Percentiles rank a stretch among this genome's conserved stretches.
Evolutionary conservation across 2,888 invertebrate species (phyloP).

Genomic region (Andrena camellia): DNA sequence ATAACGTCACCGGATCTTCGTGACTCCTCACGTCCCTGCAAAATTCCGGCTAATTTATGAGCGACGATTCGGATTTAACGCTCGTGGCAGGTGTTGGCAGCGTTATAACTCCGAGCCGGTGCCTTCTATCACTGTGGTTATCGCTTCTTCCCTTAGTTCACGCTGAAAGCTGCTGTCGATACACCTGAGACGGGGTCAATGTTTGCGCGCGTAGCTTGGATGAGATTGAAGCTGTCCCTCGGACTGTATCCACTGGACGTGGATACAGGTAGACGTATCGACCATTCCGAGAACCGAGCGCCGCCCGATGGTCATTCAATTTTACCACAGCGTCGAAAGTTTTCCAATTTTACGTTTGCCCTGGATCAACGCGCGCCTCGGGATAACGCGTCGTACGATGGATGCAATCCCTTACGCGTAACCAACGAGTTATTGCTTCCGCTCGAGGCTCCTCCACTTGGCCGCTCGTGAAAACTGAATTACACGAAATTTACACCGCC

Average conservation of each 20-base stretch:
- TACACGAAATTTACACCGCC: background rate
- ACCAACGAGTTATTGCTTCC: slow-evolving; percentile 1
- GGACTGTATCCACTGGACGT: slow-evolving; percentile 19
- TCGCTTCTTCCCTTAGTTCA: slow-evolving; percentile 1
- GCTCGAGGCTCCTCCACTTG: background rate
- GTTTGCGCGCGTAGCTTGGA: slow-evolving; percentile 55
- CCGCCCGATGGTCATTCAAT: slow-evolving; percentile 50
- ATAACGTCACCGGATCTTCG: background rate
- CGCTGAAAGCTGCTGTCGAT: slow-evolving; percentile 10
- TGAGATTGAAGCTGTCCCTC: slow-evolving; percentile 45
- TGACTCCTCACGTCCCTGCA: background rate
- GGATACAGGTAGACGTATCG: slow-evolving; percentile 10
- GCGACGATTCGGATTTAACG: background rate
- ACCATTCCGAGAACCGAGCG: slow-evolving; percentile 1
- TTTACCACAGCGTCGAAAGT: slow-evolving; percentile 46
- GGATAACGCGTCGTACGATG: slow-evolving; percentile 9
- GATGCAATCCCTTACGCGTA: slow-evolving; percentile 2
- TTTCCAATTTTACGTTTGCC: slow-evolving; percentile 50
- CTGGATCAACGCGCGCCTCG: background rate
- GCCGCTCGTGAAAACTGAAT: background rate
- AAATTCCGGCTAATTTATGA: background rate
- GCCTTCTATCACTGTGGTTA: background rate
- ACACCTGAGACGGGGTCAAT: slow-evolving; percentile 46
- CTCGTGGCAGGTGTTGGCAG: background rate
- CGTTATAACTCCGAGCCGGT: background rate